These are phyloP conservation scores for Onychostruthus taczanowskii DNA, from an alignment of 2,113 vertebrate genomes.

Conservation along the genomic window DNA sequence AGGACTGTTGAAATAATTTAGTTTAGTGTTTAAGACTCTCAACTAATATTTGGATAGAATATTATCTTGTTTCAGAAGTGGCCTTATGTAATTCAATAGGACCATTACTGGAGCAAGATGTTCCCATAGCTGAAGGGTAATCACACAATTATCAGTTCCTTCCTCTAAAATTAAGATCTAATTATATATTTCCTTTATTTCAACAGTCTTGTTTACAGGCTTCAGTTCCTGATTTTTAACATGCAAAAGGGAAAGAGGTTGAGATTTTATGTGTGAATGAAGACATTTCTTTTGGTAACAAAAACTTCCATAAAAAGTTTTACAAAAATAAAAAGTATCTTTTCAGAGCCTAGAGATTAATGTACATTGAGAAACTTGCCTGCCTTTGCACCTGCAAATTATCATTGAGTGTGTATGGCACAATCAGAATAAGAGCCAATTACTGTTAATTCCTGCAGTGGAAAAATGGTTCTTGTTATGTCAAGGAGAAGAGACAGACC, in stretches of 20 bases:
- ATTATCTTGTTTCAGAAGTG: neutral
- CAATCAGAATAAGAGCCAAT: neutral
- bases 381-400: neutral
- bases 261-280: neutral
- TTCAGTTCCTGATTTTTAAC: constrained; percentile 10
- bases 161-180: constrained; percentile 42
- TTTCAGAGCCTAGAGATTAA: neutral
- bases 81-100: neutral
- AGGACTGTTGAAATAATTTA: neutral
- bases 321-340: neutral
- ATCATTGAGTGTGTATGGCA: neutral
- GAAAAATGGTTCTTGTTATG: neutral
- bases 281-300: neutral
- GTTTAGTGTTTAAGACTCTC: neutral
- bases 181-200: constrained; percentile 36
- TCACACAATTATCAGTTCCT: constrained; percentile 39
- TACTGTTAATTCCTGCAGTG: neutral
- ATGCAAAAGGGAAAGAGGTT: neutral
- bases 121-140: constrained; percentile 16
- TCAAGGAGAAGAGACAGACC: neutral
- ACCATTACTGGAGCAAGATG: constrained; percentile 6
- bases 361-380: neutral
- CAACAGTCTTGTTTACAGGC: neutral
- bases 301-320: neutral
- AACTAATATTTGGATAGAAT: neutral